phyloP scores from a whole-genome alignment of 2,113 vertebrate genomes.

The Megaleporinus macrocephalus region DNA sequence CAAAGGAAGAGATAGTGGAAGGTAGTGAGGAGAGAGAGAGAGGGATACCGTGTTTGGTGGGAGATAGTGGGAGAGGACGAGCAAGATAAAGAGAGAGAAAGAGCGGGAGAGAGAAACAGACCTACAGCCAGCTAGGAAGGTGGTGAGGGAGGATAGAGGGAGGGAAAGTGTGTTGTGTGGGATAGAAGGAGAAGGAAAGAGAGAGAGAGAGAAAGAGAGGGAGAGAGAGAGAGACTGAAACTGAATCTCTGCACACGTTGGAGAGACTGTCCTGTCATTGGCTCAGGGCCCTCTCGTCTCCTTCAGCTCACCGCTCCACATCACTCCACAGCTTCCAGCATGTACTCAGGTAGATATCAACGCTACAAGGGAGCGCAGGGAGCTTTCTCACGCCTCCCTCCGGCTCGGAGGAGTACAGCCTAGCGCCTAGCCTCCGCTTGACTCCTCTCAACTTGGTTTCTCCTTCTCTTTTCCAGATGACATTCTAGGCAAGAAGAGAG shows the following conservation, averaged over 20 bases:
- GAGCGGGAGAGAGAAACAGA: slow-evolving; percentile 36
- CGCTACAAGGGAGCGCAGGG: not conserved
- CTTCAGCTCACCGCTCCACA: slow-evolving; percentile 70
- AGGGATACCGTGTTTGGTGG: slow-evolving; percentile 55
- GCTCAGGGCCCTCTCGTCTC: slow-evolving; percentile 64
- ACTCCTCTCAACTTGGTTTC: slow-evolving; percentile 41
- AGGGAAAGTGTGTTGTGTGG: not conserved
- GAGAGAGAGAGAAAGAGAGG: slow-evolving; percentile 57
- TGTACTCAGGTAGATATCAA: slow-evolving; percentile 56
- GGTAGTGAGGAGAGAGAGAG: slow-evolving; percentile 37
- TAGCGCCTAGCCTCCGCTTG: slow-evolving; percentile 12
- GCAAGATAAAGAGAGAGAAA: slow-evolving; percentile 7
- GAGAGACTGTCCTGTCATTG: slow-evolving; percentile 71
- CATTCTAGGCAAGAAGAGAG: slow-evolving; percentile 91
- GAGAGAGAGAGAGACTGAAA: slow-evolving; percentile 53
- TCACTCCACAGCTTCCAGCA: slow-evolving; percentile 57
- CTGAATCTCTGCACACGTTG: slow-evolving; percentile 54
- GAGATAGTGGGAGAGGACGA: slow-evolving; percentile 66
- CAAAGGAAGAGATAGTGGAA: slow-evolving; percentile 31
- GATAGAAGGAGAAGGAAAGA: slow-evolving; percentile 31
- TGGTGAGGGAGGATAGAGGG: slow-evolving; percentile 51
- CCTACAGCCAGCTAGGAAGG: slow-evolving; percentile 21
- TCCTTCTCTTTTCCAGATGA: slow-evolving; percentile 80
- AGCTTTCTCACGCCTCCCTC: not conserved
- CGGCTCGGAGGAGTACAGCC: not conserved